Percentiles rank a stretch among this genome's conserved stretches.
phyloP scores from a whole-genome alignment of 2,888 invertebrate species.

The Erebia palarica region DNA sequence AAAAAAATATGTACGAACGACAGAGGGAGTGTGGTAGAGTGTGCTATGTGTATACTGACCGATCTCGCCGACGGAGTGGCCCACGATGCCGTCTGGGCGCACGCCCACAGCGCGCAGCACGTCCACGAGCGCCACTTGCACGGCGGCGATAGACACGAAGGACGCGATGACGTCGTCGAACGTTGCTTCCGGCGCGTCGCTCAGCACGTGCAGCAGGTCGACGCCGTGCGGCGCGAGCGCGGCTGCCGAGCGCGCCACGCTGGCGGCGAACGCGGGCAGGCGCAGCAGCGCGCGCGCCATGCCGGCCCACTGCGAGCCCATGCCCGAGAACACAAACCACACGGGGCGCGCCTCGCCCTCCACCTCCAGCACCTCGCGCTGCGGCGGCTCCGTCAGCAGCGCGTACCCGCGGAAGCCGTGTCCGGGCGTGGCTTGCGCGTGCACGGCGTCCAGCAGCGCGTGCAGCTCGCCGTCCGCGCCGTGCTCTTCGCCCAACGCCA shows the following conservation, averaged over 20 bases:
- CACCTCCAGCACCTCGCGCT: conserved; percentile 51
- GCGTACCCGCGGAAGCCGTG: conserved; percentile 93
- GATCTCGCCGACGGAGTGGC: conserved; percentile 96
- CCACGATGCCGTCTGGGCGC: conserved; percentile 96
- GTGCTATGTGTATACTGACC: conserved; percentile 62
- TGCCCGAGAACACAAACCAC: conserved; percentile 98
- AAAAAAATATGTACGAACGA: too few relatives aligned
- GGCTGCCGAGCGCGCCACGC: conserved; percentile 89
- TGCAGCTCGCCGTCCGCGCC: conserved; percentile 88
- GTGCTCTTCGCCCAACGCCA: conserved; percentile 84
- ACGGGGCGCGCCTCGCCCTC: conserved; percentile 87
- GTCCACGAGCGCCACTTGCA: conserved; percentile 98
- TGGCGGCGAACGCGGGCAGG: conserved; percentile 90
- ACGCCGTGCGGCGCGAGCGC: conserved; percentile 90
- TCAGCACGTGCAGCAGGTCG: conserved; percentile 91
- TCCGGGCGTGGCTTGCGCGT: conserved; percentile 86
- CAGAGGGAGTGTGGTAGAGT: too few relatives aligned
- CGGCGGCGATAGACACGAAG: conserved; percentile 96
- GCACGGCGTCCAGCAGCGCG: conserved; percentile 89
- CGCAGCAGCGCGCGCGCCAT: conserved; percentile 95
- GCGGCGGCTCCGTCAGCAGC: conserved; percentile 82
- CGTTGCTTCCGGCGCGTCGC: conserved; percentile 87
- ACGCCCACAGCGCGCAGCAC: conserved; percentile 89
- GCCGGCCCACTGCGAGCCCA: conserved; percentile 99
- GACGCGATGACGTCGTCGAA: conserved; percentile 94